A percentile compares a stretch with the other conserved stretches of the same genome.
phyloP scores from a whole-genome alignment of 2,888 invertebrate species.

The Stenolophus ochropezus region DNA sequence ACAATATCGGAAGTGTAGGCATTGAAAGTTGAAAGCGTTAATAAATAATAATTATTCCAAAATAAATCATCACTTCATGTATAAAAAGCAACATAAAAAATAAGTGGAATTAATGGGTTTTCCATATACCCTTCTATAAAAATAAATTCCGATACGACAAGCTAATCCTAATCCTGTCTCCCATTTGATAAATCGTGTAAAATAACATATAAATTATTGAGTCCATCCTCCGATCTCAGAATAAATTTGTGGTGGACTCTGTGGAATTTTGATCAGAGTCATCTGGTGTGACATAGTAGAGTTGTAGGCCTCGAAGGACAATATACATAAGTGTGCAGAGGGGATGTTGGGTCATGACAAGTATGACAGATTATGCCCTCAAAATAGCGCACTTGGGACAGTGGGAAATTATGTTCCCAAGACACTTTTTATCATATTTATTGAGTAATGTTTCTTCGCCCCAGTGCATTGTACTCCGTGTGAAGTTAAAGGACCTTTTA shows the following conservation, averaged over 20 bases:
- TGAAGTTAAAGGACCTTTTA: no score
- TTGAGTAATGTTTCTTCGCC: no score
- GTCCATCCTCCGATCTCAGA: background rate
- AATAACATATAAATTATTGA: background rate
- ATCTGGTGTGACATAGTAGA: background rate
- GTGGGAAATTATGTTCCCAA: no score
- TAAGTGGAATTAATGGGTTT: background rate
- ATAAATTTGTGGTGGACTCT: background rate
- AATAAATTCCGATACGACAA: background rate
- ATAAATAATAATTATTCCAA: background rate
- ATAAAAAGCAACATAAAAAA: background rate
- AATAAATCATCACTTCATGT: background rate
- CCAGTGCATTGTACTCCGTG: no score
- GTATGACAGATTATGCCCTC: background rate
- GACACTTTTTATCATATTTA: no score
- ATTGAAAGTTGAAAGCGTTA: no score
- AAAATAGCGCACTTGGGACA: background rate
- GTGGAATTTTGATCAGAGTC: constrained; percentile 11
- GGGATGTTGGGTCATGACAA: background rate
- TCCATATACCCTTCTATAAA: background rate
- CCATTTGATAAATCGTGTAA: background rate
- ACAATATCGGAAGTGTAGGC: no score
- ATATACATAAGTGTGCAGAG: no score
- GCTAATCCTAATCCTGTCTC: no score
- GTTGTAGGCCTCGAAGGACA: background rate